phyloP scores from a whole-genome alignment of 2,888 invertebrate species.

The Amiota minor region DNA sequence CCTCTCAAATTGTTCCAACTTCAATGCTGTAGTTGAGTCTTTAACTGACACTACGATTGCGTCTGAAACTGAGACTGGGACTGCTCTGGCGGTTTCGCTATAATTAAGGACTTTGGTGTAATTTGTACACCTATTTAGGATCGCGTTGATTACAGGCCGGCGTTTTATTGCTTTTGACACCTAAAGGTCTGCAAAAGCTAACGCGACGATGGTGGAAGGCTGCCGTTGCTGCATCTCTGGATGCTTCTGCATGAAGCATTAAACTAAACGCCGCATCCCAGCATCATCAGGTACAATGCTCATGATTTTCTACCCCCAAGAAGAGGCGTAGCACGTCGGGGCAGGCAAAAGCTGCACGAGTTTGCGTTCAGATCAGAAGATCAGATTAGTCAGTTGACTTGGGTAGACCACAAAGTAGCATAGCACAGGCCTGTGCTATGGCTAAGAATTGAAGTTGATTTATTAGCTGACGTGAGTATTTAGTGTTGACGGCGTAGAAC shows the following conservation, averaged over 20 bases:
- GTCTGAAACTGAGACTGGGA: slow-evolving; percentile 32
- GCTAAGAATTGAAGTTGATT: slow-evolving; percentile 66
- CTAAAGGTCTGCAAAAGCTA: slow-evolving; percentile 69
- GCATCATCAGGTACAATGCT: slow-evolving; percentile 25
- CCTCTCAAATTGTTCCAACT: not conserved
- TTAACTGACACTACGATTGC: slow-evolving; percentile 24
- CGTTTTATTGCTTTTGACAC: slow-evolving; percentile 74
- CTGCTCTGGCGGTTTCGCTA: slow-evolving; percentile 69
- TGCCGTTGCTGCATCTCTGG: slow-evolving; percentile 35
- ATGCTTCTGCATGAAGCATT: slow-evolving; percentile 26
- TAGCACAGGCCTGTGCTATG: slow-evolving; percentile 36
- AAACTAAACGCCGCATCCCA: slow-evolving; percentile 44
- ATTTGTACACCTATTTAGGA: slow-evolving; percentile 74
- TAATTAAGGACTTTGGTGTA: slow-evolving; percentile 74
- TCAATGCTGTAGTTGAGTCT: not conserved
- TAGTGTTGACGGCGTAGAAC: slow-evolving; percentile 72
- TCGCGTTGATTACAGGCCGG: slow-evolving; percentile 74
- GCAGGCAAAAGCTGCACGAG: slow-evolving; percentile 35
- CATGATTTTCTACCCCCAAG: slow-evolving; percentile 23
- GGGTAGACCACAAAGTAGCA: slow-evolving; percentile 18
- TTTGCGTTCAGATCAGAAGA: slow-evolving; percentile 42
- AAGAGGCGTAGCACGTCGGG: slow-evolving; percentile 18
- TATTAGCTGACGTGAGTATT: slow-evolving; percentile 72
- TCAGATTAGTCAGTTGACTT: slow-evolving; percentile 43
- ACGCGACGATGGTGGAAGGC: slow-evolving; percentile 37